Evolutionary conservation across 2,888 invertebrate genomes (phyloP), one percentile per base, ranked within the genome.

Genomic region (Nymphalis urticae): DNA sequence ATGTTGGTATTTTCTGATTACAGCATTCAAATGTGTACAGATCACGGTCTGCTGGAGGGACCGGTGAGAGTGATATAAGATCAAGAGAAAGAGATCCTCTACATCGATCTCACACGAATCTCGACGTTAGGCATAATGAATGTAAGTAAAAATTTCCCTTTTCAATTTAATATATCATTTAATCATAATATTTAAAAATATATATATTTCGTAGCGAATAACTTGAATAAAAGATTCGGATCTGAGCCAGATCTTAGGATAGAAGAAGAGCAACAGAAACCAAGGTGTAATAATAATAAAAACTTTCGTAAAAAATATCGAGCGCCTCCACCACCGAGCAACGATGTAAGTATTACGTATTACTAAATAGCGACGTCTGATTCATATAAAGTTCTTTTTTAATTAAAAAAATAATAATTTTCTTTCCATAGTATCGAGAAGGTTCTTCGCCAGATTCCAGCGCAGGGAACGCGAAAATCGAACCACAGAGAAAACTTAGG

Each of bases 271-370:
- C 86, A 80, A 71, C 82, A 87, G 63, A 89, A 89, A 69, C 76
- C 81, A 69, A 85, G 82, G 81, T 71, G 58, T 66, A 83, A 78
- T 75, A 86, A 82, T 66, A 89, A 86, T 71, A 90, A 89, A 85
- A 94, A 94, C 68, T 95, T 95, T 79, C 95, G 95, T 78, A 95
- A 97, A 83, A 96, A 96, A 86, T 96, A 96, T 82, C 94, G 95
- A 90, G 97, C 97, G 3, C 96, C 96, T 21, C 94, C 95, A 70
- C 95, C 96, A 66, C 93, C 89, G 69, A 81, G 77, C 54, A 80
- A 85, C 79, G 85, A 90, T 74, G 88, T 93, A 83, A 89, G 89
- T 66, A 60, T 56, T 27, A 8, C 17, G 7, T n/a, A 32, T 56
- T 51, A 7, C 9, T 8, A 19, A 51, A 10, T 10, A 51, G 1